phyloP scores from a whole-genome alignment of 2,888 invertebrate genomes.

The Ophion obscuratus region DNA sequence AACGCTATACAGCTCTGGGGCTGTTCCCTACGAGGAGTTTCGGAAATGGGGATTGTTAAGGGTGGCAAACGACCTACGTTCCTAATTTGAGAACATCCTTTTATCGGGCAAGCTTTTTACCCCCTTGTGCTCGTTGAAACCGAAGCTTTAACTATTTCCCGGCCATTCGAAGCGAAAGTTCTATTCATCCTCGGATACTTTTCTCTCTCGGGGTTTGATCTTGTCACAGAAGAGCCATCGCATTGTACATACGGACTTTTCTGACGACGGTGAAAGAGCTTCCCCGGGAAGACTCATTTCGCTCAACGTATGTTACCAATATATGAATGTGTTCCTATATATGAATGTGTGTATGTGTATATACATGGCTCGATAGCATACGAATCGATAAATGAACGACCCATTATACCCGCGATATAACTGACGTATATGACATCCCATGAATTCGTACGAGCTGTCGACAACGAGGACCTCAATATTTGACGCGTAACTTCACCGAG shows the following conservation, averaged over 20 bases:
- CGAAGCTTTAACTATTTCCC: conserved; percentile 41
- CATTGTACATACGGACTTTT: conserved; percentile 9
- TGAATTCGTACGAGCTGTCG: conserved; percentile 42
- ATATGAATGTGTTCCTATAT: not conserved
- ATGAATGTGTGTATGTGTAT: not conserved
- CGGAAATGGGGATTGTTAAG: conserved; percentile 35
- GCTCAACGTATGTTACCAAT: not conserved
- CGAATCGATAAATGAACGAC: conserved; percentile 15
- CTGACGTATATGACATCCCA: conserved; percentile 27
- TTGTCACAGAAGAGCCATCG: not conserved
- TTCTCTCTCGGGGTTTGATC: not conserved
- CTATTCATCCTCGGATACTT: conserved; percentile 9
- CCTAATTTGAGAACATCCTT: conserved; percentile 48
- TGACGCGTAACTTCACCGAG: conserved; percentile 40
- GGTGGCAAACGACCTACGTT: conserved; percentile 40
- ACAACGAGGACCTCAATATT: conserved; percentile 34
- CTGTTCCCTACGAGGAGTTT: conserved; percentile 15
- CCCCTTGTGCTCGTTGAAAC: conserved; percentile 22
- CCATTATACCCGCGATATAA: conserved; percentile 18
- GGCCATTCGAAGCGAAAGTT: conserved; percentile 14
- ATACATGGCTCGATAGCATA: not conserved
- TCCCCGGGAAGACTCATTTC: not conserved
- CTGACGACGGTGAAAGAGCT: not conserved
- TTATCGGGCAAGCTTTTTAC: conserved; percentile 34
- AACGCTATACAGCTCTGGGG: not conserved